Evolutionary conservation across 2,113 vertebrate species (phyloP).

Genomic region (Hemicordylus capensis): DNA sequence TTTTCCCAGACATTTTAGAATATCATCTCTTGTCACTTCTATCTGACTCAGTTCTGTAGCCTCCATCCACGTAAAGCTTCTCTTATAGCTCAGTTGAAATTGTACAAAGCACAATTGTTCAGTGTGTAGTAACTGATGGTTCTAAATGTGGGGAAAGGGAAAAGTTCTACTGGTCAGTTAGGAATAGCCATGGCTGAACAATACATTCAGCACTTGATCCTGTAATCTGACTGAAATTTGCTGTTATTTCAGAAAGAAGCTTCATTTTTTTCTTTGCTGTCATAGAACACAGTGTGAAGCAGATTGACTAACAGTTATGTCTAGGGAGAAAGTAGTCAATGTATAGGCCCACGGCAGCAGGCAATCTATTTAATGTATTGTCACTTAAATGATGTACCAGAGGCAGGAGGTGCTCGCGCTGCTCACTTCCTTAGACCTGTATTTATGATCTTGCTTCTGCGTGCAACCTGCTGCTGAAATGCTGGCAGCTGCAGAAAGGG

Average conservation of each 20-base stretch:
- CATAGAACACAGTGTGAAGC: background rate
- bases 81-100: too few species aligned
- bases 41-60: too few species aligned
- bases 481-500: background rate
- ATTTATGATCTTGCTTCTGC: background rate
- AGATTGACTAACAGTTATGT: background rate
- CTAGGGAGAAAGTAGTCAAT: background rate
- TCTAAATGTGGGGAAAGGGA: background rate
- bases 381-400: background rate
- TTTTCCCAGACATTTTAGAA: too few species aligned
- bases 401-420: background rate
- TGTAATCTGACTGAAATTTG: rapidly evolving
- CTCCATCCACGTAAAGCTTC: too few species aligned
- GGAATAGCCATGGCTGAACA: background rate
- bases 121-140: background rate
- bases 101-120: too few species aligned
- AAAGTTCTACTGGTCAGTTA: too few species aligned
- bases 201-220: background rate
- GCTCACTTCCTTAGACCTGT: background rate
- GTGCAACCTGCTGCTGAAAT: background rate
- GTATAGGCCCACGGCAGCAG: background rate
- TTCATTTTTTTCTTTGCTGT: background rate
- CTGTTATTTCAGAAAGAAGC: background rate
- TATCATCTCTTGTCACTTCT: too few species aligned
- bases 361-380: background rate